These are phyloP conservation scores for Dasyornis broadbenti DNA, from an alignment of 2,113 vertebrate genomes.

Conservation along the genomic window DNA sequence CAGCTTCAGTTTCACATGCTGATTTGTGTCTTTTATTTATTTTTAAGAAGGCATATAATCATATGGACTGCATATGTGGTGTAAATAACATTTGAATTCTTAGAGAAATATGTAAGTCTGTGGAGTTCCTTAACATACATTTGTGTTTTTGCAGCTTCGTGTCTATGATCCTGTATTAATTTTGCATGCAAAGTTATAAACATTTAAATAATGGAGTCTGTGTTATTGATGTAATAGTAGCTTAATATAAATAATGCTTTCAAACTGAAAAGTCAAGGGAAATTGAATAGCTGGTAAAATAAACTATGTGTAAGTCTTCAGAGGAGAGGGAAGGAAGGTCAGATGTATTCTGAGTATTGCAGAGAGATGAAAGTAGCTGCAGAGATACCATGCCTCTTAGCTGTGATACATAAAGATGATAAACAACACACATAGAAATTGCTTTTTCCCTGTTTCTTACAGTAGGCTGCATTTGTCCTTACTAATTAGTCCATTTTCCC, in stretches of 20 bases:
- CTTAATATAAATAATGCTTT: neutral
- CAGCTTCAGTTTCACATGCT: neutral
- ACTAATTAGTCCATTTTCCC: neutral
- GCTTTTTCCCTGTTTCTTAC: neutral
- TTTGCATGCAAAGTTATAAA: neutral
- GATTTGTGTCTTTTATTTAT: neutral
- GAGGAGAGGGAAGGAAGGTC: neutral
- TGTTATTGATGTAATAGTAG: neutral
- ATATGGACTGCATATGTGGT: neutral
- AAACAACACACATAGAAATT: neutral
- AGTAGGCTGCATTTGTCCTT: neutral
- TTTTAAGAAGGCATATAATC: neutral
- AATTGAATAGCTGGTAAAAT: neutral
- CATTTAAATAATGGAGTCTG: neutral
- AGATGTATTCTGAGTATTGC: neutral
- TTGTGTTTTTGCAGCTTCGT: neutral
- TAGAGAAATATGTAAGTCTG: neutral
- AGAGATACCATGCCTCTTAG: neutral
- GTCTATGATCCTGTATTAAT: neutral
- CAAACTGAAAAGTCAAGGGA: neutral
- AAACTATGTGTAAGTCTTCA: neutral
- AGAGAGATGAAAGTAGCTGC: neutral
- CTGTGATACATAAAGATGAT: neutral
- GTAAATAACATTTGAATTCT: neutral
- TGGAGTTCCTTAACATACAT: neutral